Percentiles rank a stretch among this genome's conserved stretches.
These are phyloP conservation scores for Ophioninae sp. DNA, from an alignment of 2,888 invertebrate genomes.

Conservation along the genomic window DNA sequence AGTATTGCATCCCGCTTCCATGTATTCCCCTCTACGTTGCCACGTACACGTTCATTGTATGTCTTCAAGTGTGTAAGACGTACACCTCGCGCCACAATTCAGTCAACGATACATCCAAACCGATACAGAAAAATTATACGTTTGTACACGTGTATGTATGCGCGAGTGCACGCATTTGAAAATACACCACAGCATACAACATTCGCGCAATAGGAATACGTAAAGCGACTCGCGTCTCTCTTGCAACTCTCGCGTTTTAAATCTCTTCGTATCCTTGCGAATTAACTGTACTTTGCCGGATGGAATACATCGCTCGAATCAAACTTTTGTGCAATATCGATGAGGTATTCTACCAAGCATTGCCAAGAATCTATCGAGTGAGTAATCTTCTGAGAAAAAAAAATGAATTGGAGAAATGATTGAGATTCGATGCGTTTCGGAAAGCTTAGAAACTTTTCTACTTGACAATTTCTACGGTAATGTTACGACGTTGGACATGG, in stretches of 20 bases:
- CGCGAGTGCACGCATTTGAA: slow-evolving; percentile 32
- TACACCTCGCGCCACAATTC: slow-evolving; percentile 55
- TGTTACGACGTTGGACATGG: too few relatives aligned
- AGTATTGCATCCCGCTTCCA: slow-evolving; percentile 58
- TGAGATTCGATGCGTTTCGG: too few relatives aligned
- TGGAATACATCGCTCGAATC: slow-evolving; percentile 32
- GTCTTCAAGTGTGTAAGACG: slow-evolving; percentile 21
- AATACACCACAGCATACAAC: slow-evolving; percentile 38
- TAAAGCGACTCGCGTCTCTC: slow-evolving; percentile 20
- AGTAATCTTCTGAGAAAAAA: neutral
- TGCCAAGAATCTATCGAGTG: neutral
- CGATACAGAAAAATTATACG: neutral
- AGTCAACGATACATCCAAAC: slow-evolving; percentile 37
- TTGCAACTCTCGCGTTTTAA: slow-evolving; percentile 8
- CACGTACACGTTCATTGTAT: slow-evolving; percentile 37
- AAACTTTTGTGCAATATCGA: slow-evolving; percentile 34
- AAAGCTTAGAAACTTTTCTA: too few relatives aligned
- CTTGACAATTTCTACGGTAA: too few relatives aligned
- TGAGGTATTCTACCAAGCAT: slow-evolving; percentile 2
- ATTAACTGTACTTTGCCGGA: slow-evolving; percentile 46
- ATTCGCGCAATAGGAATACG: slow-evolving; percentile 59
- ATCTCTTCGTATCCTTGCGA: slow-evolving; percentile 50
- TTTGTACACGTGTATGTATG: neutral
- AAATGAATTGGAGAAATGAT: too few relatives aligned
- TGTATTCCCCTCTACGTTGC: slow-evolving; percentile 43